Evolutionary conservation across 2,888 invertebrate genomes (phyloP).

Genomic region (Parascotia fuliginaria): DNA sequence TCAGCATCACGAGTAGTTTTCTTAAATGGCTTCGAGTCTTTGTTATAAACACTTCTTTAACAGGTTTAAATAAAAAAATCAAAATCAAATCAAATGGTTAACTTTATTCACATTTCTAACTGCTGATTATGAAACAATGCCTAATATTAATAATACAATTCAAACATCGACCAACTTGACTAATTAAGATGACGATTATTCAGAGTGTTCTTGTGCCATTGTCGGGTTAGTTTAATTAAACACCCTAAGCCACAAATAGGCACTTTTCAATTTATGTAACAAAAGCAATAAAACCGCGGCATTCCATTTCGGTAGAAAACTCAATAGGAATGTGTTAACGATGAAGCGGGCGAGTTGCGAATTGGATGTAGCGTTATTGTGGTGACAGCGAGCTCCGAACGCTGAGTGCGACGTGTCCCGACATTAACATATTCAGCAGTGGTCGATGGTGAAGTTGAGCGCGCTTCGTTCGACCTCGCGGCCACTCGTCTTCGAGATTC

Average conservation of each 20-base stretch:
- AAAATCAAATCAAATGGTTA: no score
- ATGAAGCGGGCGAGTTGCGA: conserved; percentile 54
- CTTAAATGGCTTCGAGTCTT: no score
- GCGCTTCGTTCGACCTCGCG: conserved; percentile 21
- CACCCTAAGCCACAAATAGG: conserved; percentile 23
- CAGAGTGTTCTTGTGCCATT: conserved; percentile 8
- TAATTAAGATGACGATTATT: conserved; percentile 10
- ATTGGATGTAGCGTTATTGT: conserved; percentile 69
- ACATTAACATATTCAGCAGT: conserved; percentile 78
- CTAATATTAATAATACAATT: not conserved
- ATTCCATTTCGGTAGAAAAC: conserved; percentile 48
- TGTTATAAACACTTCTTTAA: no score
- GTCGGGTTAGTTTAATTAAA: conserved; percentile 27
- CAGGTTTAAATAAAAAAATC: no score
- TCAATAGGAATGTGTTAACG: conserved; percentile 59
- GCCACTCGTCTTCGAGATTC: conserved; percentile 55
- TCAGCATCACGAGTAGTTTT: no score
- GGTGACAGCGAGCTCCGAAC: conserved; percentile 49
- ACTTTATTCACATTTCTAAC: not conserved
- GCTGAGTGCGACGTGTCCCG: conserved; percentile 41
- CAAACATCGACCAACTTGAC: conserved; percentile 3
- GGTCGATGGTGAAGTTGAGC: conserved; percentile 53
- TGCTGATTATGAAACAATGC: not conserved
- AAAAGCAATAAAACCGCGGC: conserved; percentile 46
- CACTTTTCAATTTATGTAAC: conserved; percentile 36